These are phyloP conservation scores for Sympetrum striolatum DNA, from an alignment of 2,888 invertebrate species.

Conservation along the genomic window DNA sequence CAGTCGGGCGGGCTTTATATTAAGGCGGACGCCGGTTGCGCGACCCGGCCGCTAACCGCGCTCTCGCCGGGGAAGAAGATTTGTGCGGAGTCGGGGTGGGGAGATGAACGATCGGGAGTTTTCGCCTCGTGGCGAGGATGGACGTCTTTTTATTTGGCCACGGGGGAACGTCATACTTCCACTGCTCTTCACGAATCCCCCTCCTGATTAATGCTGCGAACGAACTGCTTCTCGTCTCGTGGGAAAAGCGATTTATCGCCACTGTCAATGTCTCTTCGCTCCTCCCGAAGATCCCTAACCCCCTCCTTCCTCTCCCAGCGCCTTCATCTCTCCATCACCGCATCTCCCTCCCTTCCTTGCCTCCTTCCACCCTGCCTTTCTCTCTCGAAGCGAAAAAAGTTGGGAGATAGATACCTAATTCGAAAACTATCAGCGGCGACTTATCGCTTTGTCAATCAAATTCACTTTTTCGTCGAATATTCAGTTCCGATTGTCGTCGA, in stretches of 20 bases:
- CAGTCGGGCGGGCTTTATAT: neutral
- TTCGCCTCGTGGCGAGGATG: neutral
- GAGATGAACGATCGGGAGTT: neutral
- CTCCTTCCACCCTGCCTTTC: neutral
- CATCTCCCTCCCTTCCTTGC: neutral
- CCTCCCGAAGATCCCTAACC: neutral
- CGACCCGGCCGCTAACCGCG: neutral
- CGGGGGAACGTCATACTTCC: neutral
- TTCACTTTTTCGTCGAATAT: too few species aligned
- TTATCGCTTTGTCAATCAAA: too few species aligned
- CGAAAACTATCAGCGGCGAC: too few species aligned
- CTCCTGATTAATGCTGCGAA: conserved; percentile 24
- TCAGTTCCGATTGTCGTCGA: too few species aligned
- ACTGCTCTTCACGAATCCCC: neutral
- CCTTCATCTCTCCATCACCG: neutral
- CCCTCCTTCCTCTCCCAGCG: neutral
- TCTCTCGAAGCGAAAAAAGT: too few species aligned
- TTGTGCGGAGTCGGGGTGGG: neutral
- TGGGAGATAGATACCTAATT: too few species aligned
- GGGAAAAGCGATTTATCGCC: conserved; percentile 22
- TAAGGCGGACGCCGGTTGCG: neutral
- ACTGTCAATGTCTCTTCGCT: neutral
- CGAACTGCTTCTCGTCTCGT: neutral
- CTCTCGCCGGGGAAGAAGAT: neutral
- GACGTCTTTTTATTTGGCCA: neutral